Evolutionary conservation across 2,888 invertebrate species (phyloP), one percentile per base, ranked within the genome.

Genomic region (Ditula angustiorana): DNA sequence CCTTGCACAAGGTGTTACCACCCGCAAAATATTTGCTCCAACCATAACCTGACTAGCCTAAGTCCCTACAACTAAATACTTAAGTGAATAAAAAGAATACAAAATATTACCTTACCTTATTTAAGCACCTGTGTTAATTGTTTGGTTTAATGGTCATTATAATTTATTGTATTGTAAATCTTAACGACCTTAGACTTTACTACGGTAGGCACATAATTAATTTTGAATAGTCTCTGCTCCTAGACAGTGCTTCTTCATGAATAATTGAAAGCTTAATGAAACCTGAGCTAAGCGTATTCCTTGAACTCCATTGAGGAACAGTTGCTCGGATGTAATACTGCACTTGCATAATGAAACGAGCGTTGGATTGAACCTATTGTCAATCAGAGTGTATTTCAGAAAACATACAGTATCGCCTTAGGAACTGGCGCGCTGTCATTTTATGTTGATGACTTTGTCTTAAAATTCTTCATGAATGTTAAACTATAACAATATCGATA

Each of bases 301-400:
- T 60, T 8, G 44, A 62, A 47, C 24, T 55, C 68, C 64, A 66
- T 69, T 55, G 67, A 68, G 69, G 21, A 70, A 69, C 68, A 67
- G 67, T 72, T 69, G 35, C 58, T 68, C 67, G 65, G 72, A 71
- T 75, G 74, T 75, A 80, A 80, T 74, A 79, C 72, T 77, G 73
- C 72, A 73, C 70, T 76, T 74, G 79, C 74, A 79, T 83, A 86
- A 85, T 84, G 79, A 84, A 83, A 77, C 71, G 62, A 68, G 73
- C 70, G 71, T 77, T 79, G 79, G 82, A 88, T 85, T 81, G 82
- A 85, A 86, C 80, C 79, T 75, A 85, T 84, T 86, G 83, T 85
- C 76, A 78, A 74, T 77, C 70, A 70, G 75, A 75, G 77, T 70
- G 67, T 30, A 16, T 41, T 41, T 41, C 10, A 71, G 46, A 21